phyloP scores from a whole-genome alignment of 2,797 vertebrate genomes.

The Gymnodraco acuticeps region DNA sequence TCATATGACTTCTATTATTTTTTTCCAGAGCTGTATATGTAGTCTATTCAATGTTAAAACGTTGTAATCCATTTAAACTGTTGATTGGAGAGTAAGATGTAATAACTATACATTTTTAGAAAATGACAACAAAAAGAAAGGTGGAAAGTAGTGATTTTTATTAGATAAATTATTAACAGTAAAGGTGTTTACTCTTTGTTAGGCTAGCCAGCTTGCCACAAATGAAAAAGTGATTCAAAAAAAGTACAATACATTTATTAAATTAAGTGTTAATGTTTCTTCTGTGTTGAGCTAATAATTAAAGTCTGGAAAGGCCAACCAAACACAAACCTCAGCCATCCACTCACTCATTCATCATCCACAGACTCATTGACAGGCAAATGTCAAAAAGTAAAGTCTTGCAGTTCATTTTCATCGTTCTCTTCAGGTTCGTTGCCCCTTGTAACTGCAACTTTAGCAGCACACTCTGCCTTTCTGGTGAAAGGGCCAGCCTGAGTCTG shows the following conservation, averaged over 20 bases:
- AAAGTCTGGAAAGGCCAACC: conserved; percentile 7
- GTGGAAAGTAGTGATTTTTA: conserved; percentile 13
- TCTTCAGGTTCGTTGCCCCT: conserved; percentile 87
- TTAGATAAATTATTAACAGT: conserved; percentile 35
- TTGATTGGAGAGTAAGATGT: not conserved
- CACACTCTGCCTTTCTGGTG: conserved; percentile 81
- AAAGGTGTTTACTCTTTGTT: not conserved
- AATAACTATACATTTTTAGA: not conserved
- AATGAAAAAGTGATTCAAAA: conserved; percentile 15
- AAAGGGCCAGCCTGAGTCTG: conserved; percentile 62
- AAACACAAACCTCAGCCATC: conserved; percentile 34
- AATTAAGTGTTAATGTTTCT: conserved; percentile 50
- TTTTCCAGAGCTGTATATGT: too few species aligned
- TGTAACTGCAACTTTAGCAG: conserved; percentile 66
- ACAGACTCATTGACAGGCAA: not conserved
- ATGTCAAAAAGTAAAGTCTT: conserved; percentile 7
- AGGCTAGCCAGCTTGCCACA: conserved; percentile 64
- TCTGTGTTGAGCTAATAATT: conserved; percentile 40
- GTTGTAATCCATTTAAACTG: not conserved
- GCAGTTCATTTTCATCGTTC: conserved; percentile 87
- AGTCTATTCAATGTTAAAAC: not conserved
- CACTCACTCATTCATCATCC: conserved; percentile 30
- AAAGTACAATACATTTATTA: conserved; percentile 16
- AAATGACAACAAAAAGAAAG: not conserved
- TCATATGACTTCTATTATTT: too few species aligned